A percentile compares a stretch with the other conserved stretches of the same genome.
Conservation (phyloP, 2,113 vertebrate genomes). For the Microtus richardsoni region DNA sequence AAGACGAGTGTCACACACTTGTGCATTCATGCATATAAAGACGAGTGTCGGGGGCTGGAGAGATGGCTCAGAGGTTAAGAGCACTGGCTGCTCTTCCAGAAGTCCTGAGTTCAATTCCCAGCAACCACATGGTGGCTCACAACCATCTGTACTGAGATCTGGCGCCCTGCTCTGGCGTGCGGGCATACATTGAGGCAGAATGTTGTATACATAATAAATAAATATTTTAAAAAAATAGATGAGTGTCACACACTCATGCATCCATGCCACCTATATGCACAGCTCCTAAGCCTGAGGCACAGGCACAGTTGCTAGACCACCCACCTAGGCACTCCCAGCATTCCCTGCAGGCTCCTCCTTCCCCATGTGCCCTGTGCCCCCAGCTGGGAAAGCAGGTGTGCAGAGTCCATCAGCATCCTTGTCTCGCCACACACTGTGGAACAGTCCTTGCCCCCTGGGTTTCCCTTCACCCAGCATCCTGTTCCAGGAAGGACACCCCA, state of each 20-base stretch:
- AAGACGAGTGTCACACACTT: too few relatives aligned
- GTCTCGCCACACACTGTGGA: background rate
- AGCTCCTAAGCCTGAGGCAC: background rate
- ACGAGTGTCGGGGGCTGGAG: too few relatives aligned
- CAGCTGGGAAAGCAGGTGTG: background rate
- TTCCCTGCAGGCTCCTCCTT: background rate
- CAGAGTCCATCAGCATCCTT: background rate
- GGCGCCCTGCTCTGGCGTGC: too few relatives aligned
- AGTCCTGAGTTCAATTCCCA: too few relatives aligned
- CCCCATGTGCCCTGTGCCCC: background rate
- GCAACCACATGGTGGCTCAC: too few relatives aligned
- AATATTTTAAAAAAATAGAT: too few relatives aligned
- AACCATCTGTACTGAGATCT: too few relatives aligned
- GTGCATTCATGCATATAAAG: background rate
- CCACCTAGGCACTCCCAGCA: background rate
- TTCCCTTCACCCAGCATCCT: slow-evolving; percentile 21
- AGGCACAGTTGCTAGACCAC: background rate
- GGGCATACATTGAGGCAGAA: too few relatives aligned
- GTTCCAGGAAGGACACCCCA: background rate
- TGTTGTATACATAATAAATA: too few relatives aligned
- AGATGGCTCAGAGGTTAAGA: too few relatives aligned
- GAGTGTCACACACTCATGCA: too few relatives aligned
- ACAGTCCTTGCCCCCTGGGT: background rate
- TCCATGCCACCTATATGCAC: background rate
- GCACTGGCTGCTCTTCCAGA: too few relatives aligned